Percentiles rank a stretch among this genome's conserved stretches.
Conservation (phyloP, 2,113 vertebrate genomes). For the Procavia capensis region DNA sequence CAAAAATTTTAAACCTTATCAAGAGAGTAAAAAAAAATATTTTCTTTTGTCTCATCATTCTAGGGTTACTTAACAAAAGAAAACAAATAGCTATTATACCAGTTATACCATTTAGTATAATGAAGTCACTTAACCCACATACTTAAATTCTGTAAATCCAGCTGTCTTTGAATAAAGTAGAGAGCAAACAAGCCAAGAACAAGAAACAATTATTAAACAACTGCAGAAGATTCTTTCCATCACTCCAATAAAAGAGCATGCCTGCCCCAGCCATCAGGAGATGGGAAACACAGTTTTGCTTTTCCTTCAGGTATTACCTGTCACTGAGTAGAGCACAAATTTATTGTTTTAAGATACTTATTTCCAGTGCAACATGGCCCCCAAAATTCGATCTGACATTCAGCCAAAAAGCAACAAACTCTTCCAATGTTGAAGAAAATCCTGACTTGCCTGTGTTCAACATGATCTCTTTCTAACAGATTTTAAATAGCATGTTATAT, state of each 20-base stretch:
- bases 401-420: not conserved
- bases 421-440: conserved; percentile 4
- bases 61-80: conserved; percentile 1
- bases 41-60: not conserved
- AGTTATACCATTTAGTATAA: not conserved
- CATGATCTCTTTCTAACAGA: conserved; percentile 9
- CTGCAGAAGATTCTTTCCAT: not conserved
- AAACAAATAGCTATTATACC: not conserved
- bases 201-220: not conserved
- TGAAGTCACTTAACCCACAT: not conserved
- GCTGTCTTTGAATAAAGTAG: not conserved
- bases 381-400: not conserved
- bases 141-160: conserved; percentile 23
- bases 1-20: not conserved
- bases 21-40: not conserved
- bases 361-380: not conserved
- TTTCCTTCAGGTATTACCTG: not conserved
- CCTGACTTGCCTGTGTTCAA: conserved; percentile 19
- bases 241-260: not conserved
- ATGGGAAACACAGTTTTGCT: not conserved
- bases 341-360: not conserved
- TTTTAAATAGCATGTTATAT: not conserved
- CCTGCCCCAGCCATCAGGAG: not conserved
- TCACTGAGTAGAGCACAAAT: not conserved
- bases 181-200: not conserved